Percentiles rank a stretch among this genome's conserved stretches.
phyloP scores from a whole-genome alignment of 2,888 invertebrate genomes.

The Blastobasis lacticolella region DNA sequence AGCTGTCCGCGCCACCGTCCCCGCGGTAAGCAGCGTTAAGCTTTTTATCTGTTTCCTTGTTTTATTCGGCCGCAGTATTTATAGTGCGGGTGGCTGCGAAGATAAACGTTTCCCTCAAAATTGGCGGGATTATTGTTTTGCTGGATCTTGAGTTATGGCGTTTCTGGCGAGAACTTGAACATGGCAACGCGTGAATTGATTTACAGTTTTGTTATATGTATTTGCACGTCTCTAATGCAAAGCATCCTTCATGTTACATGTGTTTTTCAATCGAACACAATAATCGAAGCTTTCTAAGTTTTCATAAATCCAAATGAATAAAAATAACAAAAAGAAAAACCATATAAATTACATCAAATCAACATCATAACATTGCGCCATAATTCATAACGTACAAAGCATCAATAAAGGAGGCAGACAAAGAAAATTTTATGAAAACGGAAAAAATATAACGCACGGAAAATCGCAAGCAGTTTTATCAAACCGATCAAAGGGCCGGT shows the following conservation, averaged over 20 bases:
- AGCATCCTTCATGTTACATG: no score
- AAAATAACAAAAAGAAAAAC: not conserved
- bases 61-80: constrained; percentile 63
- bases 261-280: constrained; percentile 19
- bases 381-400: constrained; percentile 40
- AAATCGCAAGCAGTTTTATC: constrained; percentile 66
- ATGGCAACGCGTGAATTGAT: no score
- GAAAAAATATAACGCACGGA: constrained; percentile 30
- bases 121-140: constrained; percentile 65
- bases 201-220: no score
- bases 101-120: constrained; percentile 69
- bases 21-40: constrained; percentile 46
- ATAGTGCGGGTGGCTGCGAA: constrained; percentile 60
- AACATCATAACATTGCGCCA: constrained; percentile 29
- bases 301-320: not conserved
- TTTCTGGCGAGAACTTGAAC: constrained; percentile 29
- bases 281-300: not conserved
- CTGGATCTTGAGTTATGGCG: constrained; percentile 56
- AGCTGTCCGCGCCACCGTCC: constrained; percentile 43
- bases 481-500: constrained; percentile 71
- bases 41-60: constrained; percentile 64
- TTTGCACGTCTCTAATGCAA: no score
- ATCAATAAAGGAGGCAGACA: constrained; percentile 50
- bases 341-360: not conserved
- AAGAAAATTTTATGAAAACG: constrained; percentile 47